Evolutionary conservation across 2,888 invertebrate species (phyloP), one percentile per base, ranked within the genome.

Genomic region (Chrysotoxum bicinctum): DNA sequence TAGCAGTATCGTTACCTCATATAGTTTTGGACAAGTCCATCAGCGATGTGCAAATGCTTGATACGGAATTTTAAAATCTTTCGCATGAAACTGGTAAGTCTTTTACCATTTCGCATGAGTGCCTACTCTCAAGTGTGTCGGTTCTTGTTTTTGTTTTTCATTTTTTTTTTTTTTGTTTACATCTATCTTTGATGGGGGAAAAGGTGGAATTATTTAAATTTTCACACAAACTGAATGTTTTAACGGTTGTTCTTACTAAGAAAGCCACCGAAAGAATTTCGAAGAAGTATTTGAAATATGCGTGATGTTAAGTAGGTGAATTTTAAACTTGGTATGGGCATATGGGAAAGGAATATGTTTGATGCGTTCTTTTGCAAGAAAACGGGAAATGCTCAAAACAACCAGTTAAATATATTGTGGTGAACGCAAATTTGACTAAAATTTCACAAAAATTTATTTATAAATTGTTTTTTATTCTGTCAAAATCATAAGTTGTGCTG

Each of bases 161-260:
- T 68, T 3, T n/a, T 40, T 40, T 2, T 50, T 58, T 68, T 68
- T 9, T 32, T 12, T 19, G 23, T 37, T 10, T 54, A 30, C 14
- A 32, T 72, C 77, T 68, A 81, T 43, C 7, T 64, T 45, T 4
- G 30, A 76, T 72, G 60, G 35, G 70, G 70, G 62, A 60, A 81
- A 68, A 54, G 78, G 62, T 73, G 60, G 82, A 77, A 82, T 82
- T 78, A 82, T 82, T 82, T 78, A 82, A 82, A 82, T 82, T 68
- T 68, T 45, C 54, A 32, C 48, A 60, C 68, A 66, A 78, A 54
- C 60, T 37, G 78, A 73, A 73, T 78, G 78, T 68, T 73, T 73
- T 82, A 82, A 82, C 82, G 78, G 82, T 77, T 78, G 50, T 62
- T 82, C 26, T 45, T 52, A 45, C 40, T 62, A 37, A 73, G 58